Base-by-base conservation (phyloP, 2,888 invertebrate genomes). In the Phrixothrix hirtus region DNA sequence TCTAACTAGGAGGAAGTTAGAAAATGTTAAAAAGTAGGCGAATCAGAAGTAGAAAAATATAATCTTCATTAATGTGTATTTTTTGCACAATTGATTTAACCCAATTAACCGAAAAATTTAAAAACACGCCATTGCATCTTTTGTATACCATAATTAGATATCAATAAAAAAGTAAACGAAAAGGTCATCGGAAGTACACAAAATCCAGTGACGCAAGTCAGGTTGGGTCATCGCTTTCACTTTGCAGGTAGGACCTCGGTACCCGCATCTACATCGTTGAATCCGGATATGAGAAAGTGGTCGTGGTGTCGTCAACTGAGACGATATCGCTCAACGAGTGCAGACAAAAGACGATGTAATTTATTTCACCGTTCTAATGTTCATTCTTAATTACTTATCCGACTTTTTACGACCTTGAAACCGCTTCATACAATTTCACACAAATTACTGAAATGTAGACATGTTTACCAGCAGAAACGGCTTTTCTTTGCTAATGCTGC, bases 241-340 rank as follows among this genome's bases (percentile, higher is more conserved):
- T 58, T 58, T 45, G 39, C 32, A 42, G 49, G 38, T 49, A 50
- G 52, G 41, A 49, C 46, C 13, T 44, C 32, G 15, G 45, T 56
- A 36, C 51, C 54, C 50, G 54, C 55, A 57, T 58, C 51, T 44
- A 54, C 58, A 59, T 61, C 46, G 55, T 45, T 51, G 53, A 53
- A 60, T 60, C 60, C 62, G 62, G 60, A 62, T 60, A 50, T 53
- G 58, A 58, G 62, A 62, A 62, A 62, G 62, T 60, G 62, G 47
- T 51, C 34, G 48, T n/a, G 34, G 25, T 42, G 41, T 52, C 34
- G 46, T 46, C 41, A 39, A 41, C 27, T 41, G 35, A 48, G 31
- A 49, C 41, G 34, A 41, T 47, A 41, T 34, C 39, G 15, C 47
- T 34, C 21, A 4, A 27, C 38, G 26, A 44, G 35, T 35, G 17